phyloP scores from a whole-genome alignment of 1,140 invertebrate species.

The Lerema accius region DNA sequence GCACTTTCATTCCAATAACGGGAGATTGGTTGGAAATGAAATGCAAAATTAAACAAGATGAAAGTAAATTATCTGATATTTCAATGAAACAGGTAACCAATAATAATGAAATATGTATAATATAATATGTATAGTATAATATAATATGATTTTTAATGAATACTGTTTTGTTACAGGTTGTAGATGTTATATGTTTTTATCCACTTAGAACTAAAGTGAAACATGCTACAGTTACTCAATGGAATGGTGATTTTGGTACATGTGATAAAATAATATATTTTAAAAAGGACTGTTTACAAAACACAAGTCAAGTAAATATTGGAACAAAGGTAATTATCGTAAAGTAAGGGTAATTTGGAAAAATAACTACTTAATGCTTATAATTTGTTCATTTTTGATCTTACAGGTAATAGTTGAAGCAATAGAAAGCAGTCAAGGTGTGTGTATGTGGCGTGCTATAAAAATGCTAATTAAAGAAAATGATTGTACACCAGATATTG shows the following conservation, averaged over 20 bases:
- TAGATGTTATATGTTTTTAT: conserved; percentile 83
- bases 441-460: conserved; percentile 84
- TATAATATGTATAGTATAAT: too few species aligned
- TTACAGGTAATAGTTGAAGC: conserved; percentile 83
- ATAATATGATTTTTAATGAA: too few species aligned
- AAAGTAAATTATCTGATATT: conserved; percentile 66
- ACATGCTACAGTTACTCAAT: conserved; percentile 82
- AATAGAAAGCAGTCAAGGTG: conserved; percentile 87
- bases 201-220: conserved; percentile 82
- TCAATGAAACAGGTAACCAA: conserved; percentile 52
- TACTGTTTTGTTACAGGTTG: conserved; percentile 74
- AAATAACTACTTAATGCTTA: too few species aligned
- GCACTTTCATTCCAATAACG: conserved; percentile 79
- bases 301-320: conserved; percentile 81
- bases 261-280: conserved; percentile 85
- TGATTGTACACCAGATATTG: conserved; percentile 14
- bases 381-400: conserved; percentile 6
- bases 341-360: too few species aligned
- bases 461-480: conserved; percentile 74
- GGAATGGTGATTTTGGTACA: conserved; percentile 64
- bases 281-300: conserved; percentile 76
- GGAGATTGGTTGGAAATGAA: conserved; percentile 87
- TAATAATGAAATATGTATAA: conserved; percentile 2
- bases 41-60: conserved; percentile 82
- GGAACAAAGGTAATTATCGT: conserved; percentile 80